Conservation (phyloP, 2,888 invertebrate genomes). For the Euplagia quadripunctaria region DNA sequence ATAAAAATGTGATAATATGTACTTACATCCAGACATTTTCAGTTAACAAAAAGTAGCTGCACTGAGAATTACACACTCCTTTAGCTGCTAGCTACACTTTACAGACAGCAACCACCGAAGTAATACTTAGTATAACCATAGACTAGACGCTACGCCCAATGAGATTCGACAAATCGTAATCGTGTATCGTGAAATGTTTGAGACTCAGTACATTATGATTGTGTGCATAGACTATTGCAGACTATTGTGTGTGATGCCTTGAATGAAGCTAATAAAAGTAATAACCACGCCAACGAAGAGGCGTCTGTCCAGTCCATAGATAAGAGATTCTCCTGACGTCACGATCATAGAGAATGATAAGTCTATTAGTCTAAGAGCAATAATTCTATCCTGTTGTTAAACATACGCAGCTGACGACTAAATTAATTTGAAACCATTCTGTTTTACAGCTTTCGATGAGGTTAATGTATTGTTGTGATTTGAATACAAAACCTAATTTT, state of each 20-base stretch:
- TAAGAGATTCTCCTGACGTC: neutral
- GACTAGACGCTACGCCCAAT: neutral
- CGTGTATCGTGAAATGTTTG: neutral
- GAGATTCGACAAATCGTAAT: neutral
- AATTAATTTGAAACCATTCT: too few relatives aligned
- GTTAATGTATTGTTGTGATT: too few relatives aligned
- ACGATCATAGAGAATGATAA: neutral
- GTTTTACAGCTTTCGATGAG: too few relatives aligned
- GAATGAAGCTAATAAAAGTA: too few relatives aligned
- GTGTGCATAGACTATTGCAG: too few relatives aligned
- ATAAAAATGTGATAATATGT: neutral
- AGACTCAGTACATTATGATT: neutral
- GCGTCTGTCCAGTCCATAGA: neutral
- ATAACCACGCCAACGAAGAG: neutral
- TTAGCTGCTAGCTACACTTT: neutral
- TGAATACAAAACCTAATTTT: too few relatives aligned
- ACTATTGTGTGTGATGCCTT: neutral
- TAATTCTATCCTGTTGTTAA: neutral
- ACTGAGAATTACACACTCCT: neutral
- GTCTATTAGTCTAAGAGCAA: neutral
- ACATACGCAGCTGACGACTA: neutral
- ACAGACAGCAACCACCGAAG: neutral
- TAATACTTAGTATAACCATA: neutral
- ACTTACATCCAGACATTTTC: conserved; percentile 7
- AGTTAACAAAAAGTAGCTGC: neutral